phyloP scores from a whole-genome alignment of 2,888 invertebrate genomes.

The Eupithecia subfuscata region DNA sequence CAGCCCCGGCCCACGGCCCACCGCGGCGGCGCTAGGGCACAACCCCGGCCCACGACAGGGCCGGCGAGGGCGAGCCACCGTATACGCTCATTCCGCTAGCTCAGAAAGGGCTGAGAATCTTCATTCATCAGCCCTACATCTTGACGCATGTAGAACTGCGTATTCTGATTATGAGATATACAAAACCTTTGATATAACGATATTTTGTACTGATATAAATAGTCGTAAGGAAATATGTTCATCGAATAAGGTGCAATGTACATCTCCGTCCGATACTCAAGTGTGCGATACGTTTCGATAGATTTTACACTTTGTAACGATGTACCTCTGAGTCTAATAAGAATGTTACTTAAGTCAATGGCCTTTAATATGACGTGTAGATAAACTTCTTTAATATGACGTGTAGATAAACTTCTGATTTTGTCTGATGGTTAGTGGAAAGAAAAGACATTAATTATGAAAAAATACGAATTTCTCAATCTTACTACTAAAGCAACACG shows the following conservation, averaged over 20 bases:
- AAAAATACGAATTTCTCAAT: neutral
- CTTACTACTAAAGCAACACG: neutral
- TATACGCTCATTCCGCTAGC: neutral
- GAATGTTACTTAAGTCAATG: neutral
- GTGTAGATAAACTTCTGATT: neutral
- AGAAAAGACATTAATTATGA: neutral
- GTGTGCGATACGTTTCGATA: constrained; percentile 54
- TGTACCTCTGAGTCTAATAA: neutral
- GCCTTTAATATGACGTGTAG: neutral
- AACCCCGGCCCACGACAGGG: neutral
- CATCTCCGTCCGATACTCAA: constrained; percentile 58
- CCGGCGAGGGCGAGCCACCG: neutral
- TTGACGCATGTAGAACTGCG: neutral
- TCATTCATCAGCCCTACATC: neutral
- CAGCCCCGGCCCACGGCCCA: neutral
- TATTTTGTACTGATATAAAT: neutral
- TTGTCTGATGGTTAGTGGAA: neutral
- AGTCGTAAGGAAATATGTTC: constrained; percentile 16
- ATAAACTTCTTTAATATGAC: neutral
- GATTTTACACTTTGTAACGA: constrained; percentile 47
- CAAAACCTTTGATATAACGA: constrained; percentile 6
- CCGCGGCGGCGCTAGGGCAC: too few relatives aligned
- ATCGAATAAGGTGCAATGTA: constrained; percentile 54
- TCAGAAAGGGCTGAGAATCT: neutral
- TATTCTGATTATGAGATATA: neutral